Base-by-base conservation (phyloP, 2,888 invertebrate species). In the Chrysolina americana region DNA sequence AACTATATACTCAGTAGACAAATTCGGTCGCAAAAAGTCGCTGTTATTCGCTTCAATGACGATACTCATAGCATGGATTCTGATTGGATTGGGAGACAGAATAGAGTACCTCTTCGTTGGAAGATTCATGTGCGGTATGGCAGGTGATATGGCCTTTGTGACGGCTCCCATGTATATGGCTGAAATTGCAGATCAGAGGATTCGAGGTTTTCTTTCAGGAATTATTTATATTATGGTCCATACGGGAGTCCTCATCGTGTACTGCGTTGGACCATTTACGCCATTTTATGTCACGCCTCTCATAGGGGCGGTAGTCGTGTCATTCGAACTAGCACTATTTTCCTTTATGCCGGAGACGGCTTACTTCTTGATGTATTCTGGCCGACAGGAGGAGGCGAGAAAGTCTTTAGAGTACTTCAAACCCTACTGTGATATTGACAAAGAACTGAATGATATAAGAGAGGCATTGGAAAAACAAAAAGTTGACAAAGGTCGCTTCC, bases 111-210 rank as follows among this genome's bases (percentile, higher is more conserved):
- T 88, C 1, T 87, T 86, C 76, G 80, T 84, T 0, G 87, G 87
- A 1, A 82, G 88, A 62, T 86, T 87, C 65, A 66, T 88, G 17
- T 84, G 85, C 9, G 88, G 88, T 2, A 80, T 87, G 70, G 86
- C 87, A 15, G 87, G 87, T 21, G 87, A 87, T 66, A 86, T 86
- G 19, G 87, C 86, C 8, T 88, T 88, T 71, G 87, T 88, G 1
- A 85, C 87, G 10, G 87, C 87, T 0, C 88, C 87, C 1, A 87
- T 87, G 87, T 87, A 86, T 78, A 86, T 87, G 41, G 87, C 86
- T 1, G 87, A 88, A 81, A 86, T 87, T 68, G 87, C 88, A 9
- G 87, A 87, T 76, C 86, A 87, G 64, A 85, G 85, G 68, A 87
- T 88, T 48, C 76, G 87, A 19, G 88, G 88, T 13, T 86, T 87